Percentiles rank a stretch among this genome's conserved stretches.
Conservation (phyloP, 2,888 invertebrate genomes). For the Andrena minutula region DNA sequence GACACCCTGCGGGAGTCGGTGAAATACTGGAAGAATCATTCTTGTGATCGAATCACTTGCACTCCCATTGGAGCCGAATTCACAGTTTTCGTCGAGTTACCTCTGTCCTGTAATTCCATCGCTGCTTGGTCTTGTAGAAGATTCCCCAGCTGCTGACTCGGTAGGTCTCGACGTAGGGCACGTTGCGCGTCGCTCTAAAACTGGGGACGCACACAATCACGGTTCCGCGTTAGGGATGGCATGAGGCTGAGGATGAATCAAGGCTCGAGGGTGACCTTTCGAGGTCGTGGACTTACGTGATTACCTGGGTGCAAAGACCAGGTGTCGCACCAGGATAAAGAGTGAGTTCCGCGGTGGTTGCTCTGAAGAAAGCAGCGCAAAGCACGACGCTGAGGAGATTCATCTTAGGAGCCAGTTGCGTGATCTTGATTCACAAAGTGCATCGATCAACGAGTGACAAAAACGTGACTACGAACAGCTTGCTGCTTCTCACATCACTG, state of each 20-base stretch:
- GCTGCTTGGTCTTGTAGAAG: slow-evolving; percentile 45
- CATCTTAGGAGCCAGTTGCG: slow-evolving; percentile 3
- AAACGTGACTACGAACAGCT: background rate
- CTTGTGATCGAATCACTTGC: background rate
- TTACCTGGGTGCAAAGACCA: background rate
- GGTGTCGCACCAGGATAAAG: no score
- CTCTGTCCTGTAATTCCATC: slow-evolving; percentile 51
- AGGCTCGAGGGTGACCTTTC: no score
- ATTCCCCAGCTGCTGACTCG: slow-evolving; percentile 42
- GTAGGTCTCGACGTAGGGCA: slow-evolving; percentile 51
- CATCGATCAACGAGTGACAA: background rate
- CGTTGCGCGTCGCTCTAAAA: background rate
- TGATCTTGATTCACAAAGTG: background rate
- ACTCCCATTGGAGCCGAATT: no score
- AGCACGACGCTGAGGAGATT: background rate
- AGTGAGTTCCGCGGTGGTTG: background rate
- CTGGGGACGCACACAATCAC: slow-evolving; percentile 26
- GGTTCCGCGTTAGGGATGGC: background rate
- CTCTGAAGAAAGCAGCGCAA: background rate
- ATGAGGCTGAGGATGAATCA: background rate
- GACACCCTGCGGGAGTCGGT: background rate
- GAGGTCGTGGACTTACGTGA: slow-evolving; percentile 13
- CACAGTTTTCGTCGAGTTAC: slow-evolving; percentile 24
- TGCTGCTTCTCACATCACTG: background rate
- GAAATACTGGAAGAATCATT: slow-evolving; percentile 35